These are phyloP conservation scores for Notospermus geniculatus DNA, from an alignment of 1,140 invertebrate genomes.

Conservation along the genomic window DNA sequence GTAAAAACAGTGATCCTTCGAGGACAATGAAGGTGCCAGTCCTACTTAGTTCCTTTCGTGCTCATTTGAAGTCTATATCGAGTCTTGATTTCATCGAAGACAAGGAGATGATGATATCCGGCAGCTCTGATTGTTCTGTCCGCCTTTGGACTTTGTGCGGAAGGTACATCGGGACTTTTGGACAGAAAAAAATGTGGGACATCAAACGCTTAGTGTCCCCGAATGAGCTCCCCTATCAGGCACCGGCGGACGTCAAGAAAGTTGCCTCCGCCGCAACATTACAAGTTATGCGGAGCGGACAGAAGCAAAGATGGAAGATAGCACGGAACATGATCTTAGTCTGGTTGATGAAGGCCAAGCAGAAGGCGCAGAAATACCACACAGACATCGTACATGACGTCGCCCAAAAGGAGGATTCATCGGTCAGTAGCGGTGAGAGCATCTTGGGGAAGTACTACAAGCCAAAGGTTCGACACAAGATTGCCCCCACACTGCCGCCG, in stretches of 20 bases:
- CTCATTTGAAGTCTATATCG: conserved; percentile 63
- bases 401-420: not conserved
- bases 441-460: conserved; percentile 6
- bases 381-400: not conserved
- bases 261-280: conserved; percentile 13
- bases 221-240: not conserved
- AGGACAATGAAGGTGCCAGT: conserved; percentile 57
- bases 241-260: conserved; percentile 13
- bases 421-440: not conserved
- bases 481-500: not conserved
- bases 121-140: conserved; percentile 70
- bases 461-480: conserved; percentile 5
- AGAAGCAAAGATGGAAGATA: conserved; percentile 10
- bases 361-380: not conserved
- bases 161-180: conserved; percentile 68
- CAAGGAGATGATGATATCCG: conserved; percentile 46
- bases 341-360: not conserved
- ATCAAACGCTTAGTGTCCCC: not conserved
- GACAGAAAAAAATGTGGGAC: conserved; percentile 34
- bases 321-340: conserved; percentile 1
- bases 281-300: conserved; percentile 10
- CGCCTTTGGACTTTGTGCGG: conserved; percentile 69
- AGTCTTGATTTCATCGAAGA: conserved; percentile 63
- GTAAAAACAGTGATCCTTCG: conserved; percentile 28
- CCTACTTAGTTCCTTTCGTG: conserved; percentile 66